phyloP scores from a whole-genome alignment of 1,140 invertebrate species.

The Dufourea novaeangliae region DNA sequence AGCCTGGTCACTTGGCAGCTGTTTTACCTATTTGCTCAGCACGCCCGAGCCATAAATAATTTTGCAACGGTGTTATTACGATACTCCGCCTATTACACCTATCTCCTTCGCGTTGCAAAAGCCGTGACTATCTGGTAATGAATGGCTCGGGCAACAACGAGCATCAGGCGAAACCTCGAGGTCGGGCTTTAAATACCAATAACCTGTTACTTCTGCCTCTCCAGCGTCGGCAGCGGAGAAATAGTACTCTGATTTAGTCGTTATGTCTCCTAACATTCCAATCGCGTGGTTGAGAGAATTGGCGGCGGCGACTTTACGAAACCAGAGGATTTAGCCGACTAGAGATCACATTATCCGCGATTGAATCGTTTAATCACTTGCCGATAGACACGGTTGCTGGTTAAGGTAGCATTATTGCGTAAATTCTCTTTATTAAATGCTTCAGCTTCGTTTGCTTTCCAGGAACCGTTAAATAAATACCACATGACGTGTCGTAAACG shows the following conservation, averaged over 20 bases:
- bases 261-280: conserved; percentile 3
- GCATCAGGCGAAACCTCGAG: conserved; percentile 40
- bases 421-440: background rate
- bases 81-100: conserved; percentile 65
- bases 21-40: conserved; percentile 79
- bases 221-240: background rate
- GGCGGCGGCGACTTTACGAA: background rate
- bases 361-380: background rate
- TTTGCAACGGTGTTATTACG: conserved; percentile 73
- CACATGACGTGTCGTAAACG: background rate
- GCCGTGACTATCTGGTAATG: conserved; percentile 29
- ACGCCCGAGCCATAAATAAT: conserved; percentile 75
- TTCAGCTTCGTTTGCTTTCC: background rate
- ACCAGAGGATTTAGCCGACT: background rate
- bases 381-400: background rate
- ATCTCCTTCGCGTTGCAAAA: conserved; percentile 51
- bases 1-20: conserved; percentile 76
- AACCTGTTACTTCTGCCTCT: conserved; percentile 43
- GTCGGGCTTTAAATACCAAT: conserved; percentile 46
- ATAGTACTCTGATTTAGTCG: background rate
- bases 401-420: background rate
- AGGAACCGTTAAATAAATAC: background rate
- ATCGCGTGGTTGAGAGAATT: conserved; percentile 4
- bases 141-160: conserved; percentile 48
- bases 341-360: background rate